Base-by-base conservation (phyloP, 2,797 vertebrate species). In the Halcyon badia region DNA sequence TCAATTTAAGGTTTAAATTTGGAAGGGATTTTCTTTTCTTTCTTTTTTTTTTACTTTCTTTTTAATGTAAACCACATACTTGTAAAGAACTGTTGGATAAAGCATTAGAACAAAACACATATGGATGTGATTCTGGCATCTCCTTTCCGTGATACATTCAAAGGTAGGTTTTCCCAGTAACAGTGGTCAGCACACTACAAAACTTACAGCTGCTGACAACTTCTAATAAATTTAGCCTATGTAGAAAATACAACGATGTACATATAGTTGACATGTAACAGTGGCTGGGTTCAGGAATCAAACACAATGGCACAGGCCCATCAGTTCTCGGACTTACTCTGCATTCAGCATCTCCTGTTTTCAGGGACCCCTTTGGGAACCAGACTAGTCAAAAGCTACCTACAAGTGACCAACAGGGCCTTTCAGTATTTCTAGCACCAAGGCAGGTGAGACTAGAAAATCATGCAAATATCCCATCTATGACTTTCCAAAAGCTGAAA, bases 1-100 rank as follows among this genome's bases (percentile, higher is more conserved):
- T 81, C 89, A 44, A 72, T 52, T 96, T 70, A 89, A 75, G 58
- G 87, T 85, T 96, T 96, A 87, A 87, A 89, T 92, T 64, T 87
- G 90, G 90, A 92, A 25, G 35, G n/a, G 77, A 62, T 62, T 86
- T 65, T 57, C 7, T 62, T 58, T n/a, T 33, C 9, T 12, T 17
- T 37, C 8, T 35, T 35, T 10, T 69, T 79, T 51, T 61, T 14
- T 6, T 11, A 5, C 5, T 15, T 19, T 7, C 4, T 18, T 31
- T 82, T 35, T 58, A 22, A 68, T 28, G 46, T 30, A 78, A 89
- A 52, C 18, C 64, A 48, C 0, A 0, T 30, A n/a, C n/a, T 73
- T 77, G 31, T 28, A 68, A 77, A 89, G 77, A 70, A 57, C 31
- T 31, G 26, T 3, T 1, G 52, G 70, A 82, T 22, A 46, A 68